phyloP scores from a whole-genome alignment of 1,140 invertebrate species.

The Babylonia areolata region DNA sequence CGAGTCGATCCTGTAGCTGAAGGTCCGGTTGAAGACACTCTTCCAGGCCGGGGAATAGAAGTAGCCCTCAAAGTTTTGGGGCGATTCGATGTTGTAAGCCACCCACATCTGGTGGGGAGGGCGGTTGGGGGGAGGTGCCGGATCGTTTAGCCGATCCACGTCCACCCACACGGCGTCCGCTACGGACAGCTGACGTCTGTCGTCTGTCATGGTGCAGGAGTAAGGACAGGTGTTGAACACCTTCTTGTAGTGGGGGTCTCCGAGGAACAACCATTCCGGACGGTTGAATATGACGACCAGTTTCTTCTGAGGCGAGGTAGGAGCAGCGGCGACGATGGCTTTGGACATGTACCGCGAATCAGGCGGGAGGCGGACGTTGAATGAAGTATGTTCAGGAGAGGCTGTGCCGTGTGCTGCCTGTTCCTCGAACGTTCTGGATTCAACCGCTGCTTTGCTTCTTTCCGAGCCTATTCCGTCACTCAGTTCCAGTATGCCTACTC shows the following conservation, averaged over 20 bases:
- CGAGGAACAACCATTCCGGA: neutral
- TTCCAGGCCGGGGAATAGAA: neutral
- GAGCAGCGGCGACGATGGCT: neutral
- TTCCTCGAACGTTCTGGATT: too few relatives aligned
- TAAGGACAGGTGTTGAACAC: neutral
- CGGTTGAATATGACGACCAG: neutral
- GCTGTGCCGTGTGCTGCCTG: too few relatives aligned
- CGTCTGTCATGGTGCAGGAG: neutral
- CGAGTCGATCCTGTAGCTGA: constrained; percentile 89
- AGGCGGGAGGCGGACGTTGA: neutral
- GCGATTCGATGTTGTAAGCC: constrained; percentile 21
- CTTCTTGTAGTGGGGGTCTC: neutral
- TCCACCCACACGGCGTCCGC: constrained; percentile 28
- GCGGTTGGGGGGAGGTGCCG: neutral
- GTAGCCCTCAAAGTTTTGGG: neutral
- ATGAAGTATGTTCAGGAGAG: neutral
- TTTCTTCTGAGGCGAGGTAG: neutral
- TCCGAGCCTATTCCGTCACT: too few relatives aligned
- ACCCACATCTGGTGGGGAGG: constrained; percentile 30
- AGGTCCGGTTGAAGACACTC: constrained; percentile 91
- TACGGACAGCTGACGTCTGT: neutral
- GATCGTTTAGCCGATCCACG: neutral
- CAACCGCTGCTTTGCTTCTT: too few relatives aligned
- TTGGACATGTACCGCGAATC: neutral
- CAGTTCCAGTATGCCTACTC: too few relatives aligned